A percentile compares a stretch with the other conserved stretches of the same genome.
Conservation (phyloP, 2,113 vertebrate genomes). For the Forbesichthys agassizii region DNA sequence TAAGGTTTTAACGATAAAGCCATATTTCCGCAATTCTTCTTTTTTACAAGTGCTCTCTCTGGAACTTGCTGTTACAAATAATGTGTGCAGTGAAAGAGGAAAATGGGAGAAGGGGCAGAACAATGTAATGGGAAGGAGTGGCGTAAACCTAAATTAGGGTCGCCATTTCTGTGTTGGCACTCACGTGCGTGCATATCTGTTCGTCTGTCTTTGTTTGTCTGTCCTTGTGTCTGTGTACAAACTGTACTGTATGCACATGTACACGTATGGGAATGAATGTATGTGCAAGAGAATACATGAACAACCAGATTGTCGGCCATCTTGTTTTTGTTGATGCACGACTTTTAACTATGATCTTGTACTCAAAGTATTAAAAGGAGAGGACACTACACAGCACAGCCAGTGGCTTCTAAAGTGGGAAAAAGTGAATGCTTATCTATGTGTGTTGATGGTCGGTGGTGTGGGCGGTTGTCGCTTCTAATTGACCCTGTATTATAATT, state of each 20-base stretch:
- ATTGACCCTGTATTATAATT: no score
- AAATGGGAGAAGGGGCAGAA: slow-evolving; percentile 11
- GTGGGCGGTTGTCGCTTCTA: no score
- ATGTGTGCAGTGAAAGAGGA: slow-evolving; percentile 44
- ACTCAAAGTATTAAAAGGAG: slow-evolving; percentile 41
- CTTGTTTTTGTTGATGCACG: slow-evolving; percentile 52
- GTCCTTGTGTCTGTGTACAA: slow-evolving; percentile 21
- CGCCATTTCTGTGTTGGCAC: slow-evolving; percentile 54
- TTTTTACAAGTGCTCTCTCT: slow-evolving; percentile 79
- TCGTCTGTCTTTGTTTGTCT: slow-evolving; percentile 27
- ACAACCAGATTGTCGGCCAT: slow-evolving; percentile 58
- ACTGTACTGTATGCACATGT: neutral
- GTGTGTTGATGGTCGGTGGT: no score
- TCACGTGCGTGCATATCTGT: slow-evolving; percentile 27
- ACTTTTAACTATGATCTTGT: slow-evolving; percentile 38
- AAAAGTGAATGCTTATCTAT: slow-evolving; percentile 8
- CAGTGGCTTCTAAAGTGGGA: slow-evolving; percentile 40
- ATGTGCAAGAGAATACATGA: slow-evolving; percentile 53
- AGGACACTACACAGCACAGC: slow-evolving; percentile 54
- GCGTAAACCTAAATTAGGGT: slow-evolving; percentile 20
- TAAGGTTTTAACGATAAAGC: slow-evolving; percentile 75
- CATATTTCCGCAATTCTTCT: slow-evolving; percentile 63
- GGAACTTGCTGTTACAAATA: slow-evolving; percentile 80
- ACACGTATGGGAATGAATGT: slow-evolving; percentile 16
- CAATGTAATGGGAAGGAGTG: slow-evolving; percentile 6